These are phyloP conservation scores for Gallinago nigripennis DNA, from an alignment of 2,797 vertebrate genomes.

Conservation along the genomic window DNA sequence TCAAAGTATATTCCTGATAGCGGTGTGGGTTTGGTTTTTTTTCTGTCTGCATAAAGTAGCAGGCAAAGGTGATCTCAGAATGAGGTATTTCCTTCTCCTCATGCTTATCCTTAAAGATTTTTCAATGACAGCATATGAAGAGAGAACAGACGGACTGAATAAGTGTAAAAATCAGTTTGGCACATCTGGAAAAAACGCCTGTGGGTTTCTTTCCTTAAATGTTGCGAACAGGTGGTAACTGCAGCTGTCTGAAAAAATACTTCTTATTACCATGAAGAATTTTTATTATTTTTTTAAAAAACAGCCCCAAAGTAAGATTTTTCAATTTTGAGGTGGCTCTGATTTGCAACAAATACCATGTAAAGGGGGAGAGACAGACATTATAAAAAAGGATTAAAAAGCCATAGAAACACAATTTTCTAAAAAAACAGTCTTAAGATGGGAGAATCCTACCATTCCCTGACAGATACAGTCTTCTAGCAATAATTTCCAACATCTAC, in stretches of 20 bases:
- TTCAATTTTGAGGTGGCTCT: background rate
- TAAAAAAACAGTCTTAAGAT: background rate
- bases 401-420: background rate
- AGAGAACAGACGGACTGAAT: background rate
- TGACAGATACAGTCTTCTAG: background rate
- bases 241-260: background rate
- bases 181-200: background rate
- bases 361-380: background rate
- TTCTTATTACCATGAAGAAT: background rate
- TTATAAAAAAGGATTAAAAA: background rate
- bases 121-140: background rate
- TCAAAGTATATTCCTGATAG: background rate
- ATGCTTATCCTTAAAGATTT: background rate
- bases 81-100: background rate
- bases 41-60: background rate
- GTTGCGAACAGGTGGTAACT: background rate
- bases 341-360: background rate
- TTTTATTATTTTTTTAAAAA: background rate
- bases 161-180: background rate
- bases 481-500: background rate
- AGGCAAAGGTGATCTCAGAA: background rate
- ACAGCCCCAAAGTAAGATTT: background rate
- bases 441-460: background rate
- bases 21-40: rapidly evolving
- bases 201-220: background rate